Evolutionary conservation across 2,797 vertebrate species (phyloP).

Genomic region (Gallirallus australis): DNA sequence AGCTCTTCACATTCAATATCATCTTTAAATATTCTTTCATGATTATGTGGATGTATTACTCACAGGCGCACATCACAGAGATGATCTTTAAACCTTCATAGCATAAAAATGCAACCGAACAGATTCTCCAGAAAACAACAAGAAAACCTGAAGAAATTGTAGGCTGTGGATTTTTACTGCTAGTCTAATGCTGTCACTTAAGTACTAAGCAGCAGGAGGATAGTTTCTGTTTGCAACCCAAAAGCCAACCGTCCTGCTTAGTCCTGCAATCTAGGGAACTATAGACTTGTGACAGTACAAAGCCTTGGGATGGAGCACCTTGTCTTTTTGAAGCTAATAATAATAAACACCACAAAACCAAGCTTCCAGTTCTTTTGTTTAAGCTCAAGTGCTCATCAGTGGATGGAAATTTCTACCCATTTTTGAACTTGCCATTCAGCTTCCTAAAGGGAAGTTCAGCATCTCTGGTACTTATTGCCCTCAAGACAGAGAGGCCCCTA

Average conservation of each 20-base stretch:
- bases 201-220: background rate
- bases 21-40: background rate
- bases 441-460: background rate
- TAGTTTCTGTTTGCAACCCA: background rate
- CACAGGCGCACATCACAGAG: too few relatives aligned
- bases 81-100: background rate
- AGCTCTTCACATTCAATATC: background rate
- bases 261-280: background rate
- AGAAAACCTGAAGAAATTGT: background rate
- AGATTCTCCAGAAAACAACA: background rate
- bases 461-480: background rate
- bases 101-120: background rate
- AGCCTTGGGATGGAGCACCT: background rate
- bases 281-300: background rate
- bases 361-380: background rate
- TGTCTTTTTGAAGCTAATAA: background rate
- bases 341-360: background rate
- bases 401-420: background rate
- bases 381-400: rapidly evolving
- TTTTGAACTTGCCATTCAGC: background rate
- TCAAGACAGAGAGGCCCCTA: background rate
- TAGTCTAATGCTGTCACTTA: background rate
- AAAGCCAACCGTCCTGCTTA: background rate
- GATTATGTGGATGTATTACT: background rate
- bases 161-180: background rate